These are phyloP conservation scores for Morinoia aosen DNA, from an alignment of 2,888 invertebrate species.

Conservation along the genomic window DNA sequence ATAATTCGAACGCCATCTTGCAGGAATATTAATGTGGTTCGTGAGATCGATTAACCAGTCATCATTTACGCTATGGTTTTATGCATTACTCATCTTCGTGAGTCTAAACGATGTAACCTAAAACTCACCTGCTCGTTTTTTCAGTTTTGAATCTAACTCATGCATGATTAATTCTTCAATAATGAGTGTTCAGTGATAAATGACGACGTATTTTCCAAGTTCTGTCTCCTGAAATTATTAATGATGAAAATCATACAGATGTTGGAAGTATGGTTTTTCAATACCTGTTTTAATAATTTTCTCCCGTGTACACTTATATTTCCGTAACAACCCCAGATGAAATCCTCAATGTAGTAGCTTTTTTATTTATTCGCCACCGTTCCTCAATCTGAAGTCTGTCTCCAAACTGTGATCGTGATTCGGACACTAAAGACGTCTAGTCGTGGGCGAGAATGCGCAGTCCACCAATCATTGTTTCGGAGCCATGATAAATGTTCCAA, in stretches of 20 bases:
- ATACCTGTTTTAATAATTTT: not conserved
- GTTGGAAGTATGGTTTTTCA: not conserved
- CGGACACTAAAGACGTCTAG: not conserved
- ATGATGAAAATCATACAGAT: not conserved
- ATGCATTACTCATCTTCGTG: not conserved
- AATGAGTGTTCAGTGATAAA: not conserved
- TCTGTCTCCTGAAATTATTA: not conserved
- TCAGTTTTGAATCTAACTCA: not conserved
- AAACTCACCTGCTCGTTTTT: not conserved
- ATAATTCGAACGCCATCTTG: not conserved
- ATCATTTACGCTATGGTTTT: not conserved
- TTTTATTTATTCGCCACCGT: not conserved
- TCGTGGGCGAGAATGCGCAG: slow-evolving; percentile 18
- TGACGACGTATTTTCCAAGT: not conserved
- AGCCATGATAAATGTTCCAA: slow-evolving; percentile 51
- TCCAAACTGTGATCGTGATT: slow-evolving; percentile 17
- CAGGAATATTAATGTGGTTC: not conserved
- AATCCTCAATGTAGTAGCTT: not conserved
- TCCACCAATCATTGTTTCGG: slow-evolving; percentile 50
- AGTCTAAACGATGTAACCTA: not conserved
- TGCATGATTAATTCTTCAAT: not conserved
- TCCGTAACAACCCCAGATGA: not conserved
- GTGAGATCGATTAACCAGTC: not conserved
- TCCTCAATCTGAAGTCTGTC: not conserved
- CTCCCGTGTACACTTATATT: not conserved